Percentiles rank a stretch among this genome's conserved stretches.
These are phyloP conservation scores for Eutolmus rufibarbis DNA, from an alignment of 2,888 invertebrate species.

Conservation along the genomic window DNA sequence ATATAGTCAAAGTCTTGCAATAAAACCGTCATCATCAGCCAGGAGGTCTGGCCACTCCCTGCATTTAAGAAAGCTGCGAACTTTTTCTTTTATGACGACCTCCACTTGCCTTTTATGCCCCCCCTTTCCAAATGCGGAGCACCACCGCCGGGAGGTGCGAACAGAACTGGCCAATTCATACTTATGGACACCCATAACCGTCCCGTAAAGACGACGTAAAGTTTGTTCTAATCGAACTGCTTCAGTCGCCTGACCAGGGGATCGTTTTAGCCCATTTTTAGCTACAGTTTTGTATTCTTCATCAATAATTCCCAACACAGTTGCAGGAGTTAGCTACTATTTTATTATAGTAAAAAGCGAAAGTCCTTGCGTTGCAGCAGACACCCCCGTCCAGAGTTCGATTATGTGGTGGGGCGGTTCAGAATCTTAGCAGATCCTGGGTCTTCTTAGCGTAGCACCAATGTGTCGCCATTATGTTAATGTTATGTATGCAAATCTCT, in stretches of 20 bases:
- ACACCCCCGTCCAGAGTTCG: neutral
- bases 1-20: neutral
- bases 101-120: neutral
- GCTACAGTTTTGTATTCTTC: neutral
- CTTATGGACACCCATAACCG: neutral
- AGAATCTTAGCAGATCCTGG: neutral
- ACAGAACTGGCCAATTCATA: neutral
- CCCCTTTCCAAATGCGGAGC: neutral
- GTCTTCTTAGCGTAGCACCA: neutral
- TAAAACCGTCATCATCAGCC: conserved; percentile 9
- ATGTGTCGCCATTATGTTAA: conserved; percentile 13
- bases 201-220: conserved; percentile 15
- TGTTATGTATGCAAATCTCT: conserved; percentile 20
- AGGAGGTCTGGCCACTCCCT: neutral
- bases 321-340: neutral
- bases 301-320: neutral
- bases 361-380: neutral
- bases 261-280: neutral
- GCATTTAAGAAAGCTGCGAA: neutral
- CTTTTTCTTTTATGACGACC: neutral
- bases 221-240: neutral
- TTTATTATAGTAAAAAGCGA: neutral
- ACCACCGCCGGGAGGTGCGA: neutral
- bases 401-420: neutral
- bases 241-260: neutral